A percentile compares a stretch with the other conserved stretches of the same genome.
Evolutionary conservation across 2,888 invertebrate species (phyloP).

Genomic region (Dryobotodes eremita): DNA sequence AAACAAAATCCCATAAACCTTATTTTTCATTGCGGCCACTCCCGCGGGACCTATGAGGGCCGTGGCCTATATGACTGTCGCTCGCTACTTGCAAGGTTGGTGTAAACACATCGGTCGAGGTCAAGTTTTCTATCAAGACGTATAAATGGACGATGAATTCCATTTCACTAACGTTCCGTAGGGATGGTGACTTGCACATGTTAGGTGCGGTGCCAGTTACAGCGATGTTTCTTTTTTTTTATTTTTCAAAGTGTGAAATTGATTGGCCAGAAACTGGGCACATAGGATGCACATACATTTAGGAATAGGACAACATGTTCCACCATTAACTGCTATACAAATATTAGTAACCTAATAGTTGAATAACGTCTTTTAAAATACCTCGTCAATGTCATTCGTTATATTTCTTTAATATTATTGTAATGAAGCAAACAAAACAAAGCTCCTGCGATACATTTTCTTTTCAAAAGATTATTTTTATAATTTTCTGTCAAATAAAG

Average conservation of each 20-base stretch:
- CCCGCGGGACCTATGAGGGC: neutral
- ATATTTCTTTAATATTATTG: too few species aligned
- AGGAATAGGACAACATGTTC: neutral
- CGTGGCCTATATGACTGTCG: neutral
- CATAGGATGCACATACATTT: neutral
- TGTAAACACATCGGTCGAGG: constrained; percentile 16
- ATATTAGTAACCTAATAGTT: neutral
- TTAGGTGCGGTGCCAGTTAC: constrained; percentile 15
- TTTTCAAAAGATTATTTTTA: too few species aligned
- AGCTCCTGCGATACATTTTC: too few species aligned
- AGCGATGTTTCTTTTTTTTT: constrained; percentile 1
- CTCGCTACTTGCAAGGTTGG: neutral
- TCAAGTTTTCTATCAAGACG: constrained; percentile 56
- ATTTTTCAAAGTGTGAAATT: neutral
- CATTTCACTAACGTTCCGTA: constrained; percentile 41
- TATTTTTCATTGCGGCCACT: neutral
- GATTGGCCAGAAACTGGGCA: neutral
- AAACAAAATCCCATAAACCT: neutral
- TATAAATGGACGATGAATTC: constrained; percentile 48
- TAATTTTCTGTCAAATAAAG: too few species aligned
- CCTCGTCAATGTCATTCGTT: neutral
- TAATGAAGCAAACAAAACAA: too few species aligned
- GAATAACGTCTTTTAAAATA: neutral
- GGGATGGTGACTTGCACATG: constrained; percentile 36
- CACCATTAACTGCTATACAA: neutral